phyloP scores from a whole-genome alignment of 2,113 vertebrate species.

The Halcyon malimbica region DNA sequence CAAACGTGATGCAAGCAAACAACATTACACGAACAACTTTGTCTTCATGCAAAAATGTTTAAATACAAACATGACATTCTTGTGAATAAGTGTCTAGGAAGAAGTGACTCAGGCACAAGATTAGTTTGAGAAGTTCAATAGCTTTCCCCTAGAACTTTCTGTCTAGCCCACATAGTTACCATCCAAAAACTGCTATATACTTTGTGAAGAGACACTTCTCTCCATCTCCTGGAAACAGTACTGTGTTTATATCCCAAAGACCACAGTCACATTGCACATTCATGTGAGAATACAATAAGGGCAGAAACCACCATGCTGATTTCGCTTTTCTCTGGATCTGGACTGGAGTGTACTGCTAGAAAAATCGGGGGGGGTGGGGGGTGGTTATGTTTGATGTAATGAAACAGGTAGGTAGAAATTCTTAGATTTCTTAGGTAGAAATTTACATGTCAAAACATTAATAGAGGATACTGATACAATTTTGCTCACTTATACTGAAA shows the following conservation, averaged over 20 bases:
- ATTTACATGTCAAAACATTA: background rate
- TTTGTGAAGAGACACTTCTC: background rate
- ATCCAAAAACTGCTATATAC: background rate
- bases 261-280: rapidly evolving
- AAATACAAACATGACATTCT: background rate
- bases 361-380: background rate
- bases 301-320: background rate
- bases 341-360: background rate
- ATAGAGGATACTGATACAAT: background rate
- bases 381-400: background rate
- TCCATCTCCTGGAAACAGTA: background rate
- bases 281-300: background rate
- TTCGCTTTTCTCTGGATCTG: background rate
- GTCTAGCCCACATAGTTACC: background rate
- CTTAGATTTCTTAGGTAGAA: background rate
- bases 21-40: background rate
- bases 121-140: background rate
- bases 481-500: background rate
- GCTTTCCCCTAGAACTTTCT: background rate
- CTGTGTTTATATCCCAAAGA: background rate
- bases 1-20: background rate
- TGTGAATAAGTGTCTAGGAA: background rate
- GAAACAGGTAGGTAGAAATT: too few species aligned
- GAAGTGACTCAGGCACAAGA: background rate
- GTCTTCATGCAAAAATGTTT: background rate